These are phyloP conservation scores for Dioctria linearis DNA, from an alignment of 2,888 invertebrate species.

Conservation along the genomic window DNA sequence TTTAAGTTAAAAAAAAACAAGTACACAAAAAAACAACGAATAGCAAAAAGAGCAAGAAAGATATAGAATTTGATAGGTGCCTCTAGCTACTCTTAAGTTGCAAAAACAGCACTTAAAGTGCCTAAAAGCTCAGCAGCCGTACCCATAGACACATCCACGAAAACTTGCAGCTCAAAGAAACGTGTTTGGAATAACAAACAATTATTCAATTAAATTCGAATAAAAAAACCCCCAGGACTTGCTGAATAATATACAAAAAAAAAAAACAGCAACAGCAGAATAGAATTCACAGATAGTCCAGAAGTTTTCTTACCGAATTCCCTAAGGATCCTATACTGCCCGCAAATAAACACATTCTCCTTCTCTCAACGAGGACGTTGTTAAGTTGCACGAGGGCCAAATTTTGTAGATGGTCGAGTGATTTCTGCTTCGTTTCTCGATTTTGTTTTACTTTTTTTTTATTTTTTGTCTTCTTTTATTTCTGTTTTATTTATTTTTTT, in stretches of 20 bases:
- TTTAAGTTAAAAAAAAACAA: constrained; percentile 37
- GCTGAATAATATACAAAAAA: constrained; percentile 48
- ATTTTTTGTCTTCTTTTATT: constrained; percentile 54
- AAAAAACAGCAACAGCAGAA: constrained; percentile 18
- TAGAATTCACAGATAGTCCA: constrained; percentile 35
- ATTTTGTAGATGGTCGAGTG: constrained; percentile 56
- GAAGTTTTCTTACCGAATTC: constrained; percentile 32
- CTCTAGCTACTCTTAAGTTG: constrained; percentile 25
- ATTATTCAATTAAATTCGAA: constrained; percentile 71
- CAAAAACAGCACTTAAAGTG: constrained; percentile 57
- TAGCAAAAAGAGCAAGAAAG: constrained; percentile 18
- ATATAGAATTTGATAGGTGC: background rate
- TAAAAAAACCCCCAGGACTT: constrained; percentile 63
- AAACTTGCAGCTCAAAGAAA: constrained; percentile 62
- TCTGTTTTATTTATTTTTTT: constrained; percentile 28
- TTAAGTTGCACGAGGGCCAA: constrained; percentile 52
- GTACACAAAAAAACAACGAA: constrained; percentile 39
- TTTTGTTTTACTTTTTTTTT: constrained; percentile 43
- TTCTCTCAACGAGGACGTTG: constrained; percentile 20
- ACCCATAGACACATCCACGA: constrained; percentile 52
- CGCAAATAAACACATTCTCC: constrained; percentile 36
- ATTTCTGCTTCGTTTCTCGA: constrained; percentile 56
- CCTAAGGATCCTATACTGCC: constrained; percentile 24
- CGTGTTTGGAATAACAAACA: constrained; percentile 68
- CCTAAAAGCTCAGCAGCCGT: constrained; percentile 51